A percentile compares a stretch with the other conserved stretches of the same genome.
phyloP scores from a whole-genome alignment of 2,113 vertebrate genomes.

The Stigmatopora argus region DNA sequence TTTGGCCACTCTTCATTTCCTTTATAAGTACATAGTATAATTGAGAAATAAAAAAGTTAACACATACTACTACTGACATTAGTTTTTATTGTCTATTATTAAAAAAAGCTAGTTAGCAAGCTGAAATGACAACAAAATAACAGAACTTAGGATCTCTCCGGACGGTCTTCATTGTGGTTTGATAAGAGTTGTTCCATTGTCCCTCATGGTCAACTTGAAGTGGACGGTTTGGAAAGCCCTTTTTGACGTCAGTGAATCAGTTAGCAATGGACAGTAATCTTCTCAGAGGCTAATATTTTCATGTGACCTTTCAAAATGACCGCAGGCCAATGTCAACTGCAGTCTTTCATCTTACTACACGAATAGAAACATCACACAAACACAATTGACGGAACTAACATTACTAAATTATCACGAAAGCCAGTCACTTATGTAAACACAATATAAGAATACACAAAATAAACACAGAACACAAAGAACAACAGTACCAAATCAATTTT shows the following conservation, averaged over 20 bases:
- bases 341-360: conserved; percentile 15
- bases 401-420: too few relatives aligned
- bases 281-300: conserved; percentile 25
- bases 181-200: conserved; percentile 52
- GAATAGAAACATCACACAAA: not conserved
- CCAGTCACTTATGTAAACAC: too few relatives aligned
- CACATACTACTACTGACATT: too few relatives aligned
- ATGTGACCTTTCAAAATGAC: conserved; percentile 40
- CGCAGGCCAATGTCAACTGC: conserved; percentile 36
- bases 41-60: too few relatives aligned
- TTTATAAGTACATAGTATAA: too few relatives aligned
- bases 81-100: too few relatives aligned
- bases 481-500: too few relatives aligned
- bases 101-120: too few relatives aligned
- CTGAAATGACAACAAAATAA: conserved; percentile 40
- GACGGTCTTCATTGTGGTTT: conserved; percentile 30
- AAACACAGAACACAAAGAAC: too few relatives aligned
- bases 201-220: conserved; percentile 44
- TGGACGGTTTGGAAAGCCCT: conserved; percentile 53
- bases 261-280: conserved; percentile 21
- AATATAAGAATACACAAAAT: too few relatives aligned
- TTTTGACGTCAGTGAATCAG: conserved; percentile 31
- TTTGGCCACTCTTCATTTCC: too few relatives aligned
- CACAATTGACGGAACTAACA: not conserved
- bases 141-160: conserved; percentile 14